Conservation (phyloP, 1,140 invertebrate species). For the Ips nitidus region DNA sequence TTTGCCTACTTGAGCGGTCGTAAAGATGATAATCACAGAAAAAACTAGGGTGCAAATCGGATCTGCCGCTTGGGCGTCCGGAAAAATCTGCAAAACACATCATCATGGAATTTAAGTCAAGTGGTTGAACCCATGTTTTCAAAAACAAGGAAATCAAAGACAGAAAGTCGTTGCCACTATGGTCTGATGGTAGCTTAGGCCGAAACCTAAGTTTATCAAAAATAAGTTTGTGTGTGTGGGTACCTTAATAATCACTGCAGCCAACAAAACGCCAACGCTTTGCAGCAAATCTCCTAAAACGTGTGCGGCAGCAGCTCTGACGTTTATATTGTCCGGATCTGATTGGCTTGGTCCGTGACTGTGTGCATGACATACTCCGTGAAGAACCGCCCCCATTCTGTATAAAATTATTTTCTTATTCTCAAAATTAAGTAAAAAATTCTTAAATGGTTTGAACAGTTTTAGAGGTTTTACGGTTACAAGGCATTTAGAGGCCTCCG, state of each 20-base stretch:
- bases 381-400: constrained; percentile 75
- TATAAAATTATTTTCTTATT: constrained; percentile 33
- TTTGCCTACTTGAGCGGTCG: constrained; percentile 72
- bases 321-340: constrained; percentile 72
- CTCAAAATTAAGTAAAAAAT: constrained; percentile 5
- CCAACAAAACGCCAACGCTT: constrained; percentile 54
- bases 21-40: constrained; percentile 79
- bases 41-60: constrained; percentile 89
- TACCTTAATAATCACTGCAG: constrained; percentile 49
- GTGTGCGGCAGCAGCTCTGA: constrained; percentile 88
- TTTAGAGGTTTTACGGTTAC: too few relatives aligned
- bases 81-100: constrained; percentile 54
- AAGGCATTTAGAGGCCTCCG: too few relatives aligned
- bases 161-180: too few relatives aligned
- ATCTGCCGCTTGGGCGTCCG: constrained; percentile 76
- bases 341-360: constrained; percentile 29
- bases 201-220: too few relatives aligned
- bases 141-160: too few relatives aligned
- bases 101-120: not conserved
- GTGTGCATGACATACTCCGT: constrained; percentile 60
- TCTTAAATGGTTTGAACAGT: too few relatives aligned
- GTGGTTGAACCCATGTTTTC: too few relatives aligned
- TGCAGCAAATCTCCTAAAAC: constrained; percentile 91
- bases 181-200: too few relatives aligned
- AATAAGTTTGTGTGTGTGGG: not conserved